A percentile compares a stretch with the other conserved stretches of the same genome.
phyloP scores from a whole-genome alignment of 2,797 vertebrate genomes.

The Labroides dimidiatus region DNA sequence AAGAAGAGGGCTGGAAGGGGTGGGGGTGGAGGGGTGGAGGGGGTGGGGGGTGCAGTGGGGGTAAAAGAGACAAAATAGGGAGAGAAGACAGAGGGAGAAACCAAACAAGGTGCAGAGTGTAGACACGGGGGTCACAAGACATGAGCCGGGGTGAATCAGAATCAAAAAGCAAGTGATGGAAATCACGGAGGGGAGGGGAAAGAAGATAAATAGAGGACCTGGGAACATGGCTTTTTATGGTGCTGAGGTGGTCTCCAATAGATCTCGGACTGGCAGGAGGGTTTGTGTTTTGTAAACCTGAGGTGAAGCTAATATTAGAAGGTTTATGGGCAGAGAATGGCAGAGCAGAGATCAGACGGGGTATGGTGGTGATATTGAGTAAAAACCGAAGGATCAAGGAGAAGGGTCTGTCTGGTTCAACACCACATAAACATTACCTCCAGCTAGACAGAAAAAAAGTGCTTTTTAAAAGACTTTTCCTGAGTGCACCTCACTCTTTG shows the following conservation, averaged over 20 bases:
- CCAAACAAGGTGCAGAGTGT: slow-evolving; percentile 76
- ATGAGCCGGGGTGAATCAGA: slow-evolving; percentile 54
- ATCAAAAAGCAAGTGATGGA: slow-evolving; percentile 70
- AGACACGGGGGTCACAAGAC: slow-evolving; percentile 69
- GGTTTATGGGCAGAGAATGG: slow-evolving; percentile 39
- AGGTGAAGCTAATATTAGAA: slow-evolving; percentile 78
- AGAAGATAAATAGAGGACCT: slow-evolving; percentile 62
- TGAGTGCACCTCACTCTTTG: slow-evolving; percentile 2
- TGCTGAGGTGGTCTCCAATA: slow-evolving; percentile 52
- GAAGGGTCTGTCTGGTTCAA: slow-evolving; percentile 18
- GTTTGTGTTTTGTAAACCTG: slow-evolving; percentile 77
- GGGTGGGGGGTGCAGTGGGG: slow-evolving; percentile 20
- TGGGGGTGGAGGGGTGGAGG: not conserved
- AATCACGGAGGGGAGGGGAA: slow-evolving; percentile 69
- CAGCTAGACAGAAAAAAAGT: slow-evolving; percentile 1
- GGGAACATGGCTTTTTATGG: slow-evolving; percentile 83
- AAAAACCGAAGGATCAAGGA: slow-evolving; percentile 13
- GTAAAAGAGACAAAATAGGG: slow-evolving; percentile 53
- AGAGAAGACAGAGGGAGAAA: slow-evolving; percentile 43
- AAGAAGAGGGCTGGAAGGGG: slow-evolving; percentile 35
- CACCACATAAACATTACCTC: slow-evolving; percentile 11
- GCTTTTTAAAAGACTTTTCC: not conserved
- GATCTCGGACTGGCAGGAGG: slow-evolving; percentile 62
- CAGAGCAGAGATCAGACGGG: slow-evolving; percentile 34
- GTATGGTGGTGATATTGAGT: not conserved